A percentile compares a stretch with the other conserved stretches of the same genome.
Conservation (phyloP, 2,113 vertebrate species). For the Stomatorhinus ivindoensis region DNA sequence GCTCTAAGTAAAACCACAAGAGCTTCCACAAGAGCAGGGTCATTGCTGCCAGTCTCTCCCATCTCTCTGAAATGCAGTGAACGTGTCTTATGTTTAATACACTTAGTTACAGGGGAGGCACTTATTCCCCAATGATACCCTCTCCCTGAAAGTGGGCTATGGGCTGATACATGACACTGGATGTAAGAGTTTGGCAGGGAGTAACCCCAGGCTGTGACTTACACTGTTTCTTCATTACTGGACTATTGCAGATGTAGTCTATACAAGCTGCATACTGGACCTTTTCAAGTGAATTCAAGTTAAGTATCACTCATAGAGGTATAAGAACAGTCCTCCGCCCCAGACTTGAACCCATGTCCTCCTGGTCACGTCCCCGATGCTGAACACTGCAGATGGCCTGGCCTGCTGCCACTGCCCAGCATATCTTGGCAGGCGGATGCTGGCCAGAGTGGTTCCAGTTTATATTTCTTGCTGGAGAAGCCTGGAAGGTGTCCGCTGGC, state of each 20-base stretch:
- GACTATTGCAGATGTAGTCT: not conserved
- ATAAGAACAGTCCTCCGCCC: not conserved
- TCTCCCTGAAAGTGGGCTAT: not conserved
- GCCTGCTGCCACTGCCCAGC: not conserved
- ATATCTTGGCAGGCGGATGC: constrained; percentile 7
- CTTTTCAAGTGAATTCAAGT: not conserved
- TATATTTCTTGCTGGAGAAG: not conserved
- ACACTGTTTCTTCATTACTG: not conserved
- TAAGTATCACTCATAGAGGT: not conserved
- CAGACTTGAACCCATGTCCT: not conserved
- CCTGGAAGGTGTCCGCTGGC: not conserved
- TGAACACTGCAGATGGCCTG: constrained; percentile 8
- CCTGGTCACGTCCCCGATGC: not conserved
- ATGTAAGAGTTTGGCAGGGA: not conserved
- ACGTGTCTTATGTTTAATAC: not conserved
- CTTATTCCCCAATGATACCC: not conserved
- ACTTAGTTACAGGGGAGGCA: not conserved
- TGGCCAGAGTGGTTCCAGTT: not conserved
- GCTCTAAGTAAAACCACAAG: not conserved
- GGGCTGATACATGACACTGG: not conserved
- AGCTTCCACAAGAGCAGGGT: not conserved
- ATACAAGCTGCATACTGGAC: not conserved
- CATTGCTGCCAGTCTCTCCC: not conserved
- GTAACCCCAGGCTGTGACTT: not conserved
- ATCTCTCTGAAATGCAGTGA: not conserved